Conservation (phyloP, 2,113 vertebrate genomes). For the Ramphastos sulfuratus region DNA sequence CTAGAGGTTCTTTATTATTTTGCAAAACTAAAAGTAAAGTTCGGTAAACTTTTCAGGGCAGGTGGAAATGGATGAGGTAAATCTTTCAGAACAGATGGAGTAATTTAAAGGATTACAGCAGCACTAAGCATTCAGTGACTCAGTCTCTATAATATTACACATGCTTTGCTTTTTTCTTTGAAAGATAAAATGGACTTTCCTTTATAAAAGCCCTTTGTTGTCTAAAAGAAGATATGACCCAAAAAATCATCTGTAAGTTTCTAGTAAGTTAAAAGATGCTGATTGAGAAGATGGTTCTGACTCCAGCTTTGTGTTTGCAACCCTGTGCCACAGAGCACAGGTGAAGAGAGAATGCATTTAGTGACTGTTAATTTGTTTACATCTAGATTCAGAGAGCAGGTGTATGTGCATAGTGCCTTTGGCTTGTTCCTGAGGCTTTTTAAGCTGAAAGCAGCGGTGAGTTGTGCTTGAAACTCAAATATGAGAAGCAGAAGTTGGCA, state of each 20-base stretch:
- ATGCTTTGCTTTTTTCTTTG: background rate
- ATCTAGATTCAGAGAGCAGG: too few species aligned
- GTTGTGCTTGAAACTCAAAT: background rate
- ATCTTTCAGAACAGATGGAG: background rate
- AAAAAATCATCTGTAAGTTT: fast-evolving
- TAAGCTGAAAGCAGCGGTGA: background rate
- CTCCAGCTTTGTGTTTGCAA: fast-evolving
- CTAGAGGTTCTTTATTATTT: background rate
- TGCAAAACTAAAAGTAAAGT: background rate
- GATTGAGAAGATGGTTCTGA: fast-evolving
- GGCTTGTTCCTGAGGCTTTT: fast-evolving
- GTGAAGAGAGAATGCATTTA: fast-evolving
- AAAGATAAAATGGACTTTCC: fast-evolving
- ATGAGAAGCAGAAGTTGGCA: background rate
- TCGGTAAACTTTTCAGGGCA: background rate
- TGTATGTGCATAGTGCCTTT: fast-evolving
- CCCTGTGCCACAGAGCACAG: fast-evolving
- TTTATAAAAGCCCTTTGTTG: background rate
- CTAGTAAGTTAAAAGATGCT: fast-evolving
- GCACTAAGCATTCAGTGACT: fast-evolving
- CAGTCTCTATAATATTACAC: fast-evolving
- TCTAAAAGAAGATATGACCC: background rate
- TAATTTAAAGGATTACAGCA: fast-evolving
- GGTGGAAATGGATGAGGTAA: fast-evolving
- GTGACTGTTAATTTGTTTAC: background rate